Evolutionary conservation across 2,888 invertebrate species (phyloP).

Genomic region (Eupithecia exiguata): DNA sequence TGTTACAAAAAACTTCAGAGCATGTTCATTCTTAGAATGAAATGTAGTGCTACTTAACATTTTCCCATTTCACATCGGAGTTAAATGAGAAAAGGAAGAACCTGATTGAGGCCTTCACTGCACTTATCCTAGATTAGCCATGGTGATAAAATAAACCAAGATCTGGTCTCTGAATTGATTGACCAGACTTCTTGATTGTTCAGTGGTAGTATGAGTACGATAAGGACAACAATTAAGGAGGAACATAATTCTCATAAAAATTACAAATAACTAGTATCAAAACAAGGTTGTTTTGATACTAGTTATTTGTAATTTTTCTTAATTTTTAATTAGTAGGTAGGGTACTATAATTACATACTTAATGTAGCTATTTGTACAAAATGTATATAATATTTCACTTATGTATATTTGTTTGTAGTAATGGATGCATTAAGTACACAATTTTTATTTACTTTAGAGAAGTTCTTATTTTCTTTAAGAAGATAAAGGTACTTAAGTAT

Average conservation of each 20-base stretch:
- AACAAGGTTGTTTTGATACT: too few species aligned
- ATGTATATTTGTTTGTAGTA: neutral
- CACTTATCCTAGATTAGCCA: neutral
- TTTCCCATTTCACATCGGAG: constrained; percentile 10
- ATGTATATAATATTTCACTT: neutral
- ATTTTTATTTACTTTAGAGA: neutral
- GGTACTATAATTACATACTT: too few species aligned
- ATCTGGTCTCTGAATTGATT: neutral
- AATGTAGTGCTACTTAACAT: constrained; percentile 26
- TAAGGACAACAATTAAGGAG: neutral
- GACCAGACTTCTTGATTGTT: neutral
- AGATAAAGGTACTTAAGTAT: neutral
- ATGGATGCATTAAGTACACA: neutral
- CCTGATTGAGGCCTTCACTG: neutral
- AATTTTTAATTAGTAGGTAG: too few species aligned
- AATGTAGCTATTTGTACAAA: neutral
- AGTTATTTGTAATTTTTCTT: too few species aligned
- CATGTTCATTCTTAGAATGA: constrained; percentile 26
- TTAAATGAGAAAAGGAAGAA: constrained; percentile 2
- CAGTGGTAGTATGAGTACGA: neutral
- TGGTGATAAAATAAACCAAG: neutral
- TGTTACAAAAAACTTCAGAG: constrained; percentile 19
- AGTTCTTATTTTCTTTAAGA: neutral
- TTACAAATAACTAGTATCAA: too few species aligned
- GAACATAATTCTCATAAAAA: neutral